phyloP scores from a whole-genome alignment of 2,113 vertebrate genomes.

The Sturnira hondurensis region DNA sequence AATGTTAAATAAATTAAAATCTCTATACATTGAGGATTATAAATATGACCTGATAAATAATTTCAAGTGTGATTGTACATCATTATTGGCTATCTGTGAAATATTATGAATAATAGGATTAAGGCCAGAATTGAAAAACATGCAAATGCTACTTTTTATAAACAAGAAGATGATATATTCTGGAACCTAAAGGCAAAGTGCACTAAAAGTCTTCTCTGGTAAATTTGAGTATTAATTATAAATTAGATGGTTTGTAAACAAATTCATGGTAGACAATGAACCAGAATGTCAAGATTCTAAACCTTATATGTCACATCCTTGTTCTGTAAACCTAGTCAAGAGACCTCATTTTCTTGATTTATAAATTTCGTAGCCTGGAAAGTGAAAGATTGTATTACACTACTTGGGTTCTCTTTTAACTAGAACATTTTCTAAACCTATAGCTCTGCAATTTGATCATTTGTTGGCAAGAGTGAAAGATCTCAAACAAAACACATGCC shows the following conservation, averaged over 20 bases:
- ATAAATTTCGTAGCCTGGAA: neutral
- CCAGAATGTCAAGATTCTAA: neutral
- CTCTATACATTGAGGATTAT: neutral
- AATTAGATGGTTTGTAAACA: neutral
- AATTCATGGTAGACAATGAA: neutral
- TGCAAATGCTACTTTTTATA: neutral
- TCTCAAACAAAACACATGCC: neutral
- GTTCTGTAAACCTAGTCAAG: neutral
- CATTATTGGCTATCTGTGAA: neutral
- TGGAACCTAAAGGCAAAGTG: neutral
- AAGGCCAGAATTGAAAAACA: conserved; percentile 7
- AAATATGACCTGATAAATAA: neutral
- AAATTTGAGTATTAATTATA: neutral
- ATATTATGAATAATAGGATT: neutral
- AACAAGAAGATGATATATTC: neutral
- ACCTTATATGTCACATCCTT: neutral
- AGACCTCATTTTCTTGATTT: neutral
- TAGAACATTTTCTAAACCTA: neutral
- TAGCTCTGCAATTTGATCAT: neutral
- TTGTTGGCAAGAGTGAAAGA: neutral
- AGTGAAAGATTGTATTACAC: neutral
- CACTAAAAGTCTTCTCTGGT: neutral
- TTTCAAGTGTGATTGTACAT: neutral
- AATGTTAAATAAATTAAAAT: conserved; percentile 26
- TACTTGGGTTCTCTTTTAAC: neutral